Percentiles rank a stretch among this genome's conserved stretches.
Evolutionary conservation across 2,797 vertebrate genomes (phyloP).

Genomic region (Gastrophryne carolinensis): DNA sequence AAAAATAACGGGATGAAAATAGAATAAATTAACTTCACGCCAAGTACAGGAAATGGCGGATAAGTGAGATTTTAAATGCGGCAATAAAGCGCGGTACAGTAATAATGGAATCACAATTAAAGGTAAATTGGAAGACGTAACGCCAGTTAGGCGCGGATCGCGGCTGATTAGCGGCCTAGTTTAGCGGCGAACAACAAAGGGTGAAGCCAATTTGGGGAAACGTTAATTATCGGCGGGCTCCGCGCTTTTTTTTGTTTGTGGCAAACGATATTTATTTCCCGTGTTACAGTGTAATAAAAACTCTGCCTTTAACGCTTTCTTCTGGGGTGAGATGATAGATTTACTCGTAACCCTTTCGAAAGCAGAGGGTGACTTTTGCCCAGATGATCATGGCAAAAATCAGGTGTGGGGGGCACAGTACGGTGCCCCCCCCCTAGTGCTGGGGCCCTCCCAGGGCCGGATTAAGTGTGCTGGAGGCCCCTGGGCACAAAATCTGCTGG

Average conservation of each 20-base stretch:
- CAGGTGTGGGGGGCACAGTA: no score
- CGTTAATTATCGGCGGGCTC: conserved; percentile 7
- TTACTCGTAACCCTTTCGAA: no score
- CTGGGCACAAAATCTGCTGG: no score
- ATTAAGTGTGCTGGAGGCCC: no score
- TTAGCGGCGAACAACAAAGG: conserved; percentile 13
- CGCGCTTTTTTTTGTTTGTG: background rate
- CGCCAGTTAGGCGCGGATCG: background rate
- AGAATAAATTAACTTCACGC: conserved; percentile 11
- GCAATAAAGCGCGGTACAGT: background rate
- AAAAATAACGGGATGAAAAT: conserved; percentile 14
- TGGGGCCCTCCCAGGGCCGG: no score
- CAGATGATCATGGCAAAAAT: no score
- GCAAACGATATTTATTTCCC: conserved; percentile 19
- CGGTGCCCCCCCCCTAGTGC: no score
- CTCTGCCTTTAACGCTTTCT: background rate
- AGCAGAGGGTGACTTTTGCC: no score
- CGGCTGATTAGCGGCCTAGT: background rate
- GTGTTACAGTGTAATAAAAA: conserved; percentile 13
- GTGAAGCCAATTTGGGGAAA: conserved; percentile 36
- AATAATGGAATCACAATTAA: conserved; percentile 29
- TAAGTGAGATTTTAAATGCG: conserved; percentile 6
- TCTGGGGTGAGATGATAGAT: no score
- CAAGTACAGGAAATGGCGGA: background rate
- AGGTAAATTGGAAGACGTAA: conserved; percentile 9